phyloP scores from a whole-genome alignment of 2,888 invertebrate genomes.

The Drosophila lutescens region DNA sequence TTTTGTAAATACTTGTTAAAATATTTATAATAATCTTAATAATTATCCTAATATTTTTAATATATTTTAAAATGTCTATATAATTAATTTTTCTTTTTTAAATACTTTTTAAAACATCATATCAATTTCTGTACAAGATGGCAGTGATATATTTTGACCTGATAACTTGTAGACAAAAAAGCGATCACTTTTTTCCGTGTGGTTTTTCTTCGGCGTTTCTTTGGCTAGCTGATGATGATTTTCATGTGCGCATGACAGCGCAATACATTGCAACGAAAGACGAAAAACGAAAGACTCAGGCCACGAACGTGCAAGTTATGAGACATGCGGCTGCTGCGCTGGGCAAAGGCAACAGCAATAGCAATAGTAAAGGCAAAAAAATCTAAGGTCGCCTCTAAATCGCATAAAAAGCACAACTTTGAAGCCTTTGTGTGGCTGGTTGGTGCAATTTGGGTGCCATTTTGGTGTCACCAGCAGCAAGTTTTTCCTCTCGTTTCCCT shows the following conservation, averaged over 20 bases:
- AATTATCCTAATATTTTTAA: neutral
- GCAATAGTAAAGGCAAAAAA: slow-evolving; percentile 24
- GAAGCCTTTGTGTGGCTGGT: slow-evolving; percentile 54
- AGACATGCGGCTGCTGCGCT: slow-evolving; percentile 39
- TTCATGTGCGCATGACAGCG: slow-evolving; percentile 74
- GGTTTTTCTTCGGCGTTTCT: slow-evolving; percentile 14
- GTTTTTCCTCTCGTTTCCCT: slow-evolving; percentile 1
- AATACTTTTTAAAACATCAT: neutral
- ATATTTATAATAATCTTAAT: neutral
- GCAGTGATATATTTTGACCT: neutral
- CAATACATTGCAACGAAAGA: slow-evolving; percentile 66
- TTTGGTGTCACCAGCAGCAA: slow-evolving; percentile 64
- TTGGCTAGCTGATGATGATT: slow-evolving; percentile 55
- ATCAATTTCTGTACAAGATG: no score
- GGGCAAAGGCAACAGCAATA: slow-evolving; percentile 24
- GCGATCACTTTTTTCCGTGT: slow-evolving; percentile 12
- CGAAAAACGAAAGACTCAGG: slow-evolving; percentile 73
- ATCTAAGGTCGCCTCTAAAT: slow-evolving; percentile 64
- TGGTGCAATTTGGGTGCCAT: slow-evolving; percentile 71
- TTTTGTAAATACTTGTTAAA: neutral
- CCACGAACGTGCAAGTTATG: slow-evolving; percentile 69
- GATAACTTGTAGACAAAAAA: slow-evolving; percentile 1
- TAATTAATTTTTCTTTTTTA: no score
- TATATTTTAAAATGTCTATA: neutral
- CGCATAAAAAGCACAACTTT: slow-evolving; percentile 68